Conservation (phyloP, 2,797 vertebrate species). For the Catamblyrhynchus diadema region DNA sequence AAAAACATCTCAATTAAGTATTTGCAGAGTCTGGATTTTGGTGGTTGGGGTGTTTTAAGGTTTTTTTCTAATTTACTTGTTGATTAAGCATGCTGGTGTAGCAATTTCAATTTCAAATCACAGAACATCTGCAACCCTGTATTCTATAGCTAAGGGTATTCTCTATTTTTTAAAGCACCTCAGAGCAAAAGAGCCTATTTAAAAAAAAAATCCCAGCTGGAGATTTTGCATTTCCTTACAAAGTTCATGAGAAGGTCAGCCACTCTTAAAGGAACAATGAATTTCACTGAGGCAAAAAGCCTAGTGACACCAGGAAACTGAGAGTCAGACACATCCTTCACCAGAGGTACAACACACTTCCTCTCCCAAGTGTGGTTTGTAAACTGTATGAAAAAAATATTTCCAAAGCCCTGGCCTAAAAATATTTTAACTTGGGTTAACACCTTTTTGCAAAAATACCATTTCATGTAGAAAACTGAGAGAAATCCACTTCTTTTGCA, state of each 20-base stretch:
- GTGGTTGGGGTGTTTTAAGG: background rate
- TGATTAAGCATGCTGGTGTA: background rate
- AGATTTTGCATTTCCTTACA: background rate
- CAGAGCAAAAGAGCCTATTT: background rate
- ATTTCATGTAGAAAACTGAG: background rate
- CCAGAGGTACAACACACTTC: background rate
- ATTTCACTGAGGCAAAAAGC: background rate
- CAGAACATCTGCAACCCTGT: background rate
- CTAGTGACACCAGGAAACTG: background rate
- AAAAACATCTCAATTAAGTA: background rate
- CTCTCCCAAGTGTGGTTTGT: background rate
- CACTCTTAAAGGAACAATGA: background rate
- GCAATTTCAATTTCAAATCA: conserved; percentile 16
- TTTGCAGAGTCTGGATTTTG: background rate
- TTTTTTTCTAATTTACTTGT: background rate
- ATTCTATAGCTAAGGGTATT: conserved; percentile 26
- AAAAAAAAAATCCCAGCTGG: background rate
- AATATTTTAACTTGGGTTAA: background rate
- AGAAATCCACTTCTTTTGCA: background rate
- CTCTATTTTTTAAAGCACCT: background rate
- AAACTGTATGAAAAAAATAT: background rate
- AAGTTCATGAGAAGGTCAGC: conserved; percentile 10
- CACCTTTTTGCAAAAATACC: background rate
- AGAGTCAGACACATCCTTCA: background rate
- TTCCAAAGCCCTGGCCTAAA: background rate